Base-by-base conservation (phyloP, 1,140 invertebrate genomes). In the Heliconius hermathena region DNA sequence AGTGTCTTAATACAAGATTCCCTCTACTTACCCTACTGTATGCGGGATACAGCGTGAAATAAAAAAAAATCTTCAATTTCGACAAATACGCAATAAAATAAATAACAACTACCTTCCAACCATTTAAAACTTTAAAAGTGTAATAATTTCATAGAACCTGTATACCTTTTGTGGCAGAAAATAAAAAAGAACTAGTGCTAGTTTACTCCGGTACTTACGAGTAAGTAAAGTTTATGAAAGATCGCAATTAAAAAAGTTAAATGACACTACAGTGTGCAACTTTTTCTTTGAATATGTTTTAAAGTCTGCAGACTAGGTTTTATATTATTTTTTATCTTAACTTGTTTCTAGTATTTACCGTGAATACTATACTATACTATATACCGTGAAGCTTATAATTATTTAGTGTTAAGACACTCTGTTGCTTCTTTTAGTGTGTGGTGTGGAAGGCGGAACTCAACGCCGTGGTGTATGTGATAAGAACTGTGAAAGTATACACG, bases 241-340 rank as follows among this genome's bases (percentile, higher is more conserved):
- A 66, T 66, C 26, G 60, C 60, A 66, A 66, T 66, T 66, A 66
- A 66, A 66, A 66, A 66, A 66, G 60, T 66, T 66, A 66, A 66
- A 66, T 66, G 60, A 66, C 13, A 26, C 60, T 66, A 66, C 60
- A 29, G 60, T 66, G 11, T 26, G 22, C 60, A 66, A 66, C 60
- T 66, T 66, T 29, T 66, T 4, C 60, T 66, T 66, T 66, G 60
- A 66, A 66, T 66, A 60, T 60, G 60, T 66, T 66, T 66, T 66
- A 66, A 66, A 66, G 26, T 66, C 26, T 66, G 2, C 4, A 66
- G 13, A 66, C 60, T 66, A 6, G 9, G 26, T 13, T 66, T 66
- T 16, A 26, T 52, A 52, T n/a, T 60, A 22, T 60, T 60, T 60
- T 60, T 60, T 60, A n/a, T 60, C n/a, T 60, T 60, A 8, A 8